Conservation (phyloP, 1,140 invertebrate genomes). For the Aporrectodea caliginosa region DNA sequence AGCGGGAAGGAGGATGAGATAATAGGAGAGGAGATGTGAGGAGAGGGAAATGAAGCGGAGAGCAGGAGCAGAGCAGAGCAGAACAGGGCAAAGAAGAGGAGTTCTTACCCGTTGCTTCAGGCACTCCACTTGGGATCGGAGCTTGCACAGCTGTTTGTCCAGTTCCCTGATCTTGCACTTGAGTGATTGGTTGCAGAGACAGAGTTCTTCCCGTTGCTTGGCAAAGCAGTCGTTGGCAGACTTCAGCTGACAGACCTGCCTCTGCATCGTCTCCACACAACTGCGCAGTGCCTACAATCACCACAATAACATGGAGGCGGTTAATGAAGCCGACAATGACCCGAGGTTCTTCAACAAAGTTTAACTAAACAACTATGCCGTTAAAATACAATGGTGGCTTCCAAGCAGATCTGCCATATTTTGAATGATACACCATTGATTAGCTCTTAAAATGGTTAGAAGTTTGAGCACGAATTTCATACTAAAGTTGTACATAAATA, state of each 20-base stretch:
- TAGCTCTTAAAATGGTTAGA: too few species aligned
- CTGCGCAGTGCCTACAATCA: not conserved
- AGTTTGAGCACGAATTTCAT: too few species aligned
- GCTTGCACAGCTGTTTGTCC: not conserved
- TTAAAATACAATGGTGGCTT: not conserved
- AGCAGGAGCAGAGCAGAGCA: too few species aligned
- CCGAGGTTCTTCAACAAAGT: too few species aligned
- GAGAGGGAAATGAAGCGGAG: too few species aligned
- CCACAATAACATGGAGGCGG: not conserved
- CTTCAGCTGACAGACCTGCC: not conserved
- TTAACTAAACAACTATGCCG: too few species aligned
- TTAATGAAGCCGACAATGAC: too few species aligned
- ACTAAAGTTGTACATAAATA: too few species aligned
- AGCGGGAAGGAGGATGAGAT: too few species aligned
- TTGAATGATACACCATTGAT: not conserved
- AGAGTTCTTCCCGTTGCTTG: not conserved
- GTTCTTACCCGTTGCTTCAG: not conserved
- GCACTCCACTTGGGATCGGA: not conserved
- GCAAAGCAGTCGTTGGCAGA: not conserved
- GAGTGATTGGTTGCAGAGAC: not conserved
- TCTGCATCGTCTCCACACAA: not conserved
- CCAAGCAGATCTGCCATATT: not conserved
- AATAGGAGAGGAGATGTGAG: too few species aligned
- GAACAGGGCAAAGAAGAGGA: too few species aligned
- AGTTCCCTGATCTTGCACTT: not conserved